phyloP scores from a whole-genome alignment of 2,888 invertebrate species.

The Timandra comae region DNA sequence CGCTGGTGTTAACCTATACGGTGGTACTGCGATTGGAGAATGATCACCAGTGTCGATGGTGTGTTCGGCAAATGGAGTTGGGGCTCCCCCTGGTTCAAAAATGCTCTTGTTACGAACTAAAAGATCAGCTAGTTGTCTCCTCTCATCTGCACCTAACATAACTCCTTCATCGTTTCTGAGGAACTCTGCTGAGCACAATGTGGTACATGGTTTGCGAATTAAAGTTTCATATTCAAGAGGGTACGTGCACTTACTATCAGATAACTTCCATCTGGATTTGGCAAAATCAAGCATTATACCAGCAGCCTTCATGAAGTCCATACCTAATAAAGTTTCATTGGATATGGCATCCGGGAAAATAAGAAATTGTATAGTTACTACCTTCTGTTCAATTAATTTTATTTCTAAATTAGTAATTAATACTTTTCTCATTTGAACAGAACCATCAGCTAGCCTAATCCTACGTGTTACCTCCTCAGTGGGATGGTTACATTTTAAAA shows the following conservation, averaged over 20 bases:
- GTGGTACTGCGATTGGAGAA: constrained; percentile 4
- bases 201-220: too few relatives aligned
- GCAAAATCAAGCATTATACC: constrained; percentile 8
- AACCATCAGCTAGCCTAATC: constrained; percentile 1
- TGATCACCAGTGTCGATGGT: constrained; percentile 6
- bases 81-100: constrained; percentile 3
- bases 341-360: constrained; percentile 4
- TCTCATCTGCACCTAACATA: background rate
- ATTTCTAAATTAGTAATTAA: background rate
- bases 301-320: constrained; percentile 5
- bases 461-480: background rate
- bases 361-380: constrained; percentile 2
- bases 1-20: constrained; percentile 8
- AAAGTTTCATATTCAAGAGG: too few relatives aligned
- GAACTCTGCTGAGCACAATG: background rate
- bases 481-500: background rate
- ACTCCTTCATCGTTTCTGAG: constrained; percentile 3
- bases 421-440: constrained; percentile 1
- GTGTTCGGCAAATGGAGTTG: constrained; percentile 1
- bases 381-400: too few relatives aligned
- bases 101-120: constrained; percentile 1
- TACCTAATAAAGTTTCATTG: constrained; percentile 7
- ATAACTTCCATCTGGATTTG: background rate
- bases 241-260: too few relatives aligned
- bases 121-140: background rate